phyloP scores from a whole-genome alignment of 2,113 vertebrate genomes.

The Tachysurus vachellii region DNA sequence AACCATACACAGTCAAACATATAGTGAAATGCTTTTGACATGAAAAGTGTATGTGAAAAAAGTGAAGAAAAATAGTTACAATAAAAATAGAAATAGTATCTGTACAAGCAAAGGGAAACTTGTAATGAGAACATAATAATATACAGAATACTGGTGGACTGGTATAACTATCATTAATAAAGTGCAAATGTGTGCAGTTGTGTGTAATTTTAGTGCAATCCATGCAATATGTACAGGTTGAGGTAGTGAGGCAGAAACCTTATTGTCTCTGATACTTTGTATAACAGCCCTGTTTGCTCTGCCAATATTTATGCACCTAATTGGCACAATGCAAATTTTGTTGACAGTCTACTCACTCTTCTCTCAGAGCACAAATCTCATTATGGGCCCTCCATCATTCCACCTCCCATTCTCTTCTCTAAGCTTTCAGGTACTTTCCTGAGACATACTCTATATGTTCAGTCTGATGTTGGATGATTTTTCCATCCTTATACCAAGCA shows the following conservation, averaged over 20 bases:
- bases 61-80: too few species aligned
- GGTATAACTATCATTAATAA: too few species aligned
- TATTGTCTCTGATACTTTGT: conserved; percentile 4
- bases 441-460: background rate
- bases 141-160: too few species aligned
- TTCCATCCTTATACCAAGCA: background rate
- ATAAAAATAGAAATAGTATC: too few species aligned
- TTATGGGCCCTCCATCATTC: background rate
- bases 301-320: conserved; percentile 13
- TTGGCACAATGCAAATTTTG: conserved; percentile 24
- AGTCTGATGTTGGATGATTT: background rate
- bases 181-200: too few species aligned
- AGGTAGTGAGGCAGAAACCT: background rate
- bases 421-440: background rate
- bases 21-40: too few species aligned
- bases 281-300: background rate
- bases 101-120: too few species aligned
- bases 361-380: background rate
- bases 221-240: too few species aligned
- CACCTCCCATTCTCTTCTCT: background rate
- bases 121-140: too few species aligned
- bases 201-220: too few species aligned
- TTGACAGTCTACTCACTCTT: conserved; percentile 1
- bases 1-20: too few species aligned
- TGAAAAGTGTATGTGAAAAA: too few species aligned